Evolutionary conservation across 2,113 vertebrate genomes (phyloP).

Genomic region (Nannospalax galili): DNA sequence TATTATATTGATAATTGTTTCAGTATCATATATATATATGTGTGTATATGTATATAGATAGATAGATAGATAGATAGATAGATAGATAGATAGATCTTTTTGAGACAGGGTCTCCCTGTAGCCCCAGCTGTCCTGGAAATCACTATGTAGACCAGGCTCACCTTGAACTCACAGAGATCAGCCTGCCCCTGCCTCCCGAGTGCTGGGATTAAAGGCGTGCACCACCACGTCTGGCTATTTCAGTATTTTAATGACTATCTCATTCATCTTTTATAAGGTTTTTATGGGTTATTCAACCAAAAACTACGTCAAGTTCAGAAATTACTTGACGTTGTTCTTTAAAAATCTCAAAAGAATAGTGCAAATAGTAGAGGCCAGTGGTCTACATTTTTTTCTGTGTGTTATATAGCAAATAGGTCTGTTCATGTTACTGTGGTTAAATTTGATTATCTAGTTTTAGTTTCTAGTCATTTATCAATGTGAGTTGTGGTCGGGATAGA

Average conservation of each 20-base stretch:
- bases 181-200: too few relatives aligned
- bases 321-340: background rate
- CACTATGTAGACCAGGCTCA: too few relatives aligned
- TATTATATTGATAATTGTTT: background rate
- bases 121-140: too few relatives aligned
- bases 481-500: background rate
- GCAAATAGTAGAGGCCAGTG: background rate
- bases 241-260: background rate
- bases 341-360: background rate
- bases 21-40: too few relatives aligned
- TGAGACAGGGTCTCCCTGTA: too few relatives aligned
- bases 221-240: too few relatives aligned
- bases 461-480: background rate
- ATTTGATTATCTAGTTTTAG: constrained; percentile 11
- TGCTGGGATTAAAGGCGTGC: too few relatives aligned
- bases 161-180: too few relatives aligned
- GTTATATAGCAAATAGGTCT: background rate
- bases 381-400: background rate
- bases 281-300: background rate
- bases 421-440: background rate
- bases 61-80: too few relatives aligned
- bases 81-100: too few relatives aligned
- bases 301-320: background rate
- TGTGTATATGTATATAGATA: too few relatives aligned
- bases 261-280: background rate